phyloP scores from a whole-genome alignment of 2,888 invertebrate species.

The Nineta flava region DNA sequence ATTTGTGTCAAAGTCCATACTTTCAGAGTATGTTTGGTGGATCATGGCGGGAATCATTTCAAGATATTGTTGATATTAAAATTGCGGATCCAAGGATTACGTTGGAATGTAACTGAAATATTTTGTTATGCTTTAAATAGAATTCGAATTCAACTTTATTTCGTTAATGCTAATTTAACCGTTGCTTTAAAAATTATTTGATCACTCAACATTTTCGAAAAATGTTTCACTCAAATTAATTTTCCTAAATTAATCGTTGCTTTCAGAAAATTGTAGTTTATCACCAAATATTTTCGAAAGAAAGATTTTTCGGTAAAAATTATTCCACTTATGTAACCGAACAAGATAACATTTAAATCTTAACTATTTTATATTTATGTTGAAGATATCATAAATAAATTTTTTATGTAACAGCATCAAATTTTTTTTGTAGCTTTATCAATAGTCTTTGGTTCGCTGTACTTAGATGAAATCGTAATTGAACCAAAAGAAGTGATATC shows the following conservation, averaged over 20 bases:
- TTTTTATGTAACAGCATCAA: slow-evolving; percentile 4
- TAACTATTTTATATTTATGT: no score
- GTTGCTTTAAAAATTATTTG: neutral
- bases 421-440: slow-evolving; percentile 36
- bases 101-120: slow-evolving; percentile 36
- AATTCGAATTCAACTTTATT: slow-evolving; percentile 7
- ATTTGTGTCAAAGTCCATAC: slow-evolving; percentile 64
- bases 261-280: no score
- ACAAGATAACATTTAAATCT: no score
- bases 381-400: neutral
- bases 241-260: no score
- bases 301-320: no score
- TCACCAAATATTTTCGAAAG: no score
- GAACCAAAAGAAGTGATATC: slow-evolving; percentile 49
- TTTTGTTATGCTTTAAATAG: neutral
- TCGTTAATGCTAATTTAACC: slow-evolving; percentile 4
- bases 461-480: slow-evolving; percentile 54
- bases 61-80: slow-evolving; percentile 47
- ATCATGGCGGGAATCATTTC: slow-evolving; percentile 54
- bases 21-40: slow-evolving; percentile 71
- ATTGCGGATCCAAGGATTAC: slow-evolving; percentile 57
- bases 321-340: no score
- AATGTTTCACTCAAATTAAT: no score
- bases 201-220: no score
- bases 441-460: slow-evolving; percentile 58